Evolutionary conservation across 2,797 vertebrate genomes (phyloP), one percentile per base, ranked within the genome.

Genomic region (Hydrocynus forskahlii): DNA sequence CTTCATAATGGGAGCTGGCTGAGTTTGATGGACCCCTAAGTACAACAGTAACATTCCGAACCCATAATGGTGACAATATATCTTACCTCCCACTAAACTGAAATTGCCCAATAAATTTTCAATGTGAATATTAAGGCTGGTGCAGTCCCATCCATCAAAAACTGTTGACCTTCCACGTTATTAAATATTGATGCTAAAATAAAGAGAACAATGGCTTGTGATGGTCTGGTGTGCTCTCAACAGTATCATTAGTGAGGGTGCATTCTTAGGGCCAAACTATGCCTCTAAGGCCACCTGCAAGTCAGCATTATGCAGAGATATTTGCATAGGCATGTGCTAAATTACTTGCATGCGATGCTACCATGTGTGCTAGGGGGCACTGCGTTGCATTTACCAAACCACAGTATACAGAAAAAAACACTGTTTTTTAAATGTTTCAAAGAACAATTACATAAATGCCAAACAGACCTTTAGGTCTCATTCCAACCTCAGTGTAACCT

Each of bases 171-270:
- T 79, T 83, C 69, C 16, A 52, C n/a, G 25, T 71, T 76, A 79
- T 81, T 81, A 80, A 71, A 74, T 80, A 76, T 69, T 78, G 29
- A 75, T 78, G 75, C 6, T 70, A 78, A 67, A 81, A 78, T 80
- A 45, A 66, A 59, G 63, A 21, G 29, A 60, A 57, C 29, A 71
- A 62, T 59, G 23, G 38, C 71, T 13, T 0, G 6, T 29, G 68
- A 16, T 7, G 16, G 52, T 55, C 14, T 5, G 2, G 21, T 12
- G 29, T 57, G 29, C 17, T 40, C 50, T 14, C 25, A 48, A 38
- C 57, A 59, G 67, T 76, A 21, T 57, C 35, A 54, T 59, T 73
- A 73, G 52, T 0, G 19, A 40, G 9, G 25, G 29, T 17, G 29
- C 12, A 1, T 19, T 71, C 50, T 54, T 2, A 16, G 8, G 23